Evolutionary conservation across 2,888 invertebrate species (phyloP), one percentile per base, ranked within the genome.

Genomic region (Aporophyla lueneburgensis): DNA sequence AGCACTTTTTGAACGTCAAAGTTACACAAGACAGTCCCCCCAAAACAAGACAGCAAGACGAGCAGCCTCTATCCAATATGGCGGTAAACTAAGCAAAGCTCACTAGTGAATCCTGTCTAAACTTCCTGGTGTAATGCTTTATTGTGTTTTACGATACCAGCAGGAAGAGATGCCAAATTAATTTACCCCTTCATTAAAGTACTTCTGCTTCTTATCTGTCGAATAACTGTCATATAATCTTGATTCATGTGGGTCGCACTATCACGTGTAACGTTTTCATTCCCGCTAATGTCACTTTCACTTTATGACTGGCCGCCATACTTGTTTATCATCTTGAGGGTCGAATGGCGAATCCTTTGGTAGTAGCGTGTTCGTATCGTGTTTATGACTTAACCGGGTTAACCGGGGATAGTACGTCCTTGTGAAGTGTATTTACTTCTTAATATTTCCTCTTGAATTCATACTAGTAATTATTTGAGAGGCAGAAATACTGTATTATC

Each of bases 261-360:
- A 80, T 85, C 69, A 86, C 81, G 76, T 85, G 81, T 83, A 79
- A 87, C 76, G 75, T 85, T 88, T 86, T 88, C 81, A 85, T 88
- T 83, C 80, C 54, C 67, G 56, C 78, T 87, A 86, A 85, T 85
- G 80, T 83, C 86, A 85, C 83, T 72, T 86, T 88, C 78, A 73
- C 66, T 85, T 88, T 85, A 88, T 75, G 78, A 73, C 81, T 65
- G 76, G 65, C 63, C 62, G 59, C 54, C 27, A 67, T 74, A 75
- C 81, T 81, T 87, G 78, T 88, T 81, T 79, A 80, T 81, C 86
- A 88, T 85, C 77, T 78, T 54, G 62, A 76, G 80, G 77, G 81
- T 83, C 76, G 76, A 87, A 81, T 56, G 70, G 70, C 54, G 70
- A 76, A 80, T 77, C 80, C 74, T 80, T 81, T 72, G 68, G 62